phyloP scores from a whole-genome alignment of 1,140 invertebrate species.

The Nomia melanderi region DNA sequence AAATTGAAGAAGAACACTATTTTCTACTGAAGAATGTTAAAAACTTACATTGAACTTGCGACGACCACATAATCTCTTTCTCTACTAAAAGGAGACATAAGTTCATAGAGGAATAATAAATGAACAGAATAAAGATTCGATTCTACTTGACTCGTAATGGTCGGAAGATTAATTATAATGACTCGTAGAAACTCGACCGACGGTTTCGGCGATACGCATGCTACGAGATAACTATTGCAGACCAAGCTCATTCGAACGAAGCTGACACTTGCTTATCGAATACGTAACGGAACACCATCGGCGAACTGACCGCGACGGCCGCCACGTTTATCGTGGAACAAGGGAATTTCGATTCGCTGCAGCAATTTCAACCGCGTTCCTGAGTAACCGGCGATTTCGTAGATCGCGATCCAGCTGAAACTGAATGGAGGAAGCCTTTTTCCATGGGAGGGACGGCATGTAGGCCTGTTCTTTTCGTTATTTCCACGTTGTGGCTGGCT shows the following conservation, averaged over 20 bases:
- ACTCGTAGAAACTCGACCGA: background rate
- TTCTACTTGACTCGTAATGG: no score
- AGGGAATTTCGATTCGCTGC: background rate
- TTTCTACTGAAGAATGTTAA: no score
- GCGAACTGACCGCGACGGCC: background rate
- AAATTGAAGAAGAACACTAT: no score
- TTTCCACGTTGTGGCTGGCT: constrained; percentile 60
- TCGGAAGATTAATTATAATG: background rate
- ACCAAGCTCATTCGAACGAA: constrained; percentile 12
- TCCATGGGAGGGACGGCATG: constrained; percentile 13
- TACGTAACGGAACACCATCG: background rate
- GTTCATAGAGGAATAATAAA: no score
- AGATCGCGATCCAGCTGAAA: background rate
- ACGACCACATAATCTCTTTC: no score
- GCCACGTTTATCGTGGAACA: background rate
- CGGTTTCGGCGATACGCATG: background rate
- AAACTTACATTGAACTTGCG: no score
- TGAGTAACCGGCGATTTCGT: background rate
- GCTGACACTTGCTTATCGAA: constrained; percentile 30
- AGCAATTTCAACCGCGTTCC: background rate
- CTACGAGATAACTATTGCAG: constrained; percentile 10
- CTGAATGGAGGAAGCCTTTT: constrained; percentile 38
- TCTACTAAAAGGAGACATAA: no score
- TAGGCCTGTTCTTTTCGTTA: constrained; percentile 40
- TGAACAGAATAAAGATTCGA: no score